Conservation (phyloP, 2,888 invertebrate species). For the Melangyna quadrimaculata region DNA sequence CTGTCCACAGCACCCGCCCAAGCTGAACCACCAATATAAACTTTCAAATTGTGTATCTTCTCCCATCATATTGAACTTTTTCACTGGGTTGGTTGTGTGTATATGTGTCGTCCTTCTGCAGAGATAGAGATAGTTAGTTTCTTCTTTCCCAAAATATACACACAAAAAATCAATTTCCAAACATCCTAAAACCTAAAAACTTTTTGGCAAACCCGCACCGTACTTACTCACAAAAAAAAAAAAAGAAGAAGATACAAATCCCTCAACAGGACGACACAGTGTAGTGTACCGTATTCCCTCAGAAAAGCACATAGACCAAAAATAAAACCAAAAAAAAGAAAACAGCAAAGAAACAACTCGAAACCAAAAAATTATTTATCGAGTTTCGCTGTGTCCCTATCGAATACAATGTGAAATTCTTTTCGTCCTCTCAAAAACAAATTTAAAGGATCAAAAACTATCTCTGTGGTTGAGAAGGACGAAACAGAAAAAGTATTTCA, state of each 20-base stretch:
- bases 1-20: conserved; percentile 1
- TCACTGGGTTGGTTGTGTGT: not conserved
- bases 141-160: not conserved
- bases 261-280: not conserved
- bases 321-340: not conserved
- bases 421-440: not conserved
- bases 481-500: not conserved
- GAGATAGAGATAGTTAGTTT: conserved; percentile 10
- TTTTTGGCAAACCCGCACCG: conserved; percentile 30
- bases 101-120: not conserved
- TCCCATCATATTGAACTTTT: conserved; percentile 14
- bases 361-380: conserved; percentile 27
- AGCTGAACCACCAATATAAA: conserved; percentile 4
- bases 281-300: not conserved
- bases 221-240: not conserved
- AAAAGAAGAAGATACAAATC: not conserved
- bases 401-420: conserved; percentile 1
- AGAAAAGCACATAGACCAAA: not conserved
- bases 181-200: conserved; percentile 20
- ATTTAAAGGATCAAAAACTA: conserved; percentile 11
- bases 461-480: not conserved
- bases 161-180: conserved; percentile 27
- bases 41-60: conserved; percentile 21
- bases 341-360: too few relatives aligned
- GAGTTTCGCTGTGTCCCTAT: not conserved